Evolutionary conservation across 2,888 invertebrate genomes (phyloP).

Genomic region (Deilephila porcellus): DNA sequence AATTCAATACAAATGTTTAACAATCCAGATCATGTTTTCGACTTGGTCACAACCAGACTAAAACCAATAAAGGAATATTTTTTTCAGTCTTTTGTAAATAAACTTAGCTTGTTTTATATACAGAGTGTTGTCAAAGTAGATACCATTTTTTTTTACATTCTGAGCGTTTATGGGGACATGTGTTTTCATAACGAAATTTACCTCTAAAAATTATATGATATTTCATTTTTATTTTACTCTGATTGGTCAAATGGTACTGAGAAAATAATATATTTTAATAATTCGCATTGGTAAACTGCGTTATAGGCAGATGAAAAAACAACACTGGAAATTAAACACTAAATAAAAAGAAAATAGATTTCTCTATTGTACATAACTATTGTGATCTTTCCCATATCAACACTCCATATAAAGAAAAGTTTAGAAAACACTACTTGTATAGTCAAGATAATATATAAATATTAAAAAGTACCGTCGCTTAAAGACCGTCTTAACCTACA

Average conservation of each 20-base stretch:
- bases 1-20: background rate
- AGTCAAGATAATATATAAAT: background rate
- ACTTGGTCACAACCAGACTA: constrained; percentile 1
- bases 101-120: constrained; percentile 16
- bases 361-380: background rate
- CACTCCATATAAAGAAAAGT: background rate
- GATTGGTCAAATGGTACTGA: too few relatives aligned
- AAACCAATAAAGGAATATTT: constrained; percentile 26
- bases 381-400: background rate
- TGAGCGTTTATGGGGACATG: too few relatives aligned
- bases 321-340: background rate
- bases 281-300: too few relatives aligned
- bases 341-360: background rate
- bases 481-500: background rate
- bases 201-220: too few relatives aligned
- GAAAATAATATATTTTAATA: too few relatives aligned
- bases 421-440: background rate
- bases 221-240: too few relatives aligned
- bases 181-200: too few relatives aligned
- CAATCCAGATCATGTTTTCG: background rate
- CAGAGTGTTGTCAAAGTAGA: constrained; percentile 13
- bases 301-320: background rate
- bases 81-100: constrained; percentile 32
- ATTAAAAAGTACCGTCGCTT: background rate
- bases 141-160: background rate